Base-by-base conservation (phyloP, 1,140 invertebrate genomes). In the Meloidogyne hapla region DNA sequence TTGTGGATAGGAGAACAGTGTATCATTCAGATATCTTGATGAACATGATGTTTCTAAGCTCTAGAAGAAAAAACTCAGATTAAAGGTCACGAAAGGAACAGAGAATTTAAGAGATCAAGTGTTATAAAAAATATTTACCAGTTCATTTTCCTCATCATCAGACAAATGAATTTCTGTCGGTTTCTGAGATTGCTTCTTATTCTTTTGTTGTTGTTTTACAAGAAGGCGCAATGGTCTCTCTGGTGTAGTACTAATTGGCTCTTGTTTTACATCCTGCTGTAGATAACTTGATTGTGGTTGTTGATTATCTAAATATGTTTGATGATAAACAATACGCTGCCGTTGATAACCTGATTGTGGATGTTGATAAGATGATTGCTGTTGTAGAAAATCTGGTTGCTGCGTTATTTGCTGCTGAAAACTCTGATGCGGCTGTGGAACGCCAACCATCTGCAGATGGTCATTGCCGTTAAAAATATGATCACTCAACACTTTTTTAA, bases 1-100 rank as follows among this genome's bases (percentile, higher is more conserved):
- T 18, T 48, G 45, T 45, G 77, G 77, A 40, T 79, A 78, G 23
- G 67, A 38, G 23, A 78, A 79, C 26, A 74, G 38, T 9, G 75
- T 80, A 38, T 78, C 77, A 38, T 80, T 78, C 1, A 40, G 33
- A 33, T 33, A 33, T 33, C 8, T 33, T 33, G 33, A 33, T 8
- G 33, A 33, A 33, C 33, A 33, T 5, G 33, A n/a, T n/a, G 33
- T 33, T 33, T 33, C 33, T n/a, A 33, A 42, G 13, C 9, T 2
- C 74, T 40, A 38, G 21, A 75, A 48, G 6, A 56, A 28, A 70
- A 15, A 18, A 45, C 8, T 5, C 6, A 25, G 33, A 72, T 13
- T 3, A n/a, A 6, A 18, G 4, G 6, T 9, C 15, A 21, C 12
- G 6, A 48, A 38, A 48, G 42, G 42, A 13, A 56, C 33, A 33